phyloP scores from a whole-genome alignment of 2,113 vertebrate species.

The Felis chaus region DNA sequence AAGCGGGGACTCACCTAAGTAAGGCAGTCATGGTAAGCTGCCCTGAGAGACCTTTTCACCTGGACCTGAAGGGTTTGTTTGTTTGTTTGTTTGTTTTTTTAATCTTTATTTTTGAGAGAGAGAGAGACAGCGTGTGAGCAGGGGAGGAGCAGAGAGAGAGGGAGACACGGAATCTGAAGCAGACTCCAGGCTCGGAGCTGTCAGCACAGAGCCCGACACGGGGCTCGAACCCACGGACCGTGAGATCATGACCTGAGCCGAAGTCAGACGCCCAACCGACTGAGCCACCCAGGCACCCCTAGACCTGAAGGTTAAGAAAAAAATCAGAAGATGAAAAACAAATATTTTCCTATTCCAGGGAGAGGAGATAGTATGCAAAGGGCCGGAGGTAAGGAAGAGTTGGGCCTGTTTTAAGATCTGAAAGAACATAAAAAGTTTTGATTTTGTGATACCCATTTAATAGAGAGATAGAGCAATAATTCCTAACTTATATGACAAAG shows the following conservation, averaged over 20 bases:
- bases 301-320: neutral
- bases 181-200: too few species aligned
- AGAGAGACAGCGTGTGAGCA: too few species aligned
- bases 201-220: too few species aligned
- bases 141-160: too few species aligned
- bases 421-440: neutral
- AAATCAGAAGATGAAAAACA: neutral
- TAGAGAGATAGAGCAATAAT: neutral
- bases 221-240: too few species aligned
- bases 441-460: neutral
- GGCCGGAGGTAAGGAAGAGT: neutral
- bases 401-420: neutral
- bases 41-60: neutral
- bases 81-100: too few species aligned
- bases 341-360: neutral
- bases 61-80: neutral
- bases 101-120: too few species aligned
- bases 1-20: rapidly evolving
- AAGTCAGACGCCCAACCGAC: too few species aligned
- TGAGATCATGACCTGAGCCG: too few species aligned
- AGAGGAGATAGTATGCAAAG: neutral
- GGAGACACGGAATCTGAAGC: too few species aligned
- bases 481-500: neutral
- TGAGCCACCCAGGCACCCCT: neutral
- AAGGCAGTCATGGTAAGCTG: neutral